These are phyloP conservation scores for Cremastinae sp. DNA, from an alignment of 2,888 invertebrate species.

Conservation along the genomic window DNA sequence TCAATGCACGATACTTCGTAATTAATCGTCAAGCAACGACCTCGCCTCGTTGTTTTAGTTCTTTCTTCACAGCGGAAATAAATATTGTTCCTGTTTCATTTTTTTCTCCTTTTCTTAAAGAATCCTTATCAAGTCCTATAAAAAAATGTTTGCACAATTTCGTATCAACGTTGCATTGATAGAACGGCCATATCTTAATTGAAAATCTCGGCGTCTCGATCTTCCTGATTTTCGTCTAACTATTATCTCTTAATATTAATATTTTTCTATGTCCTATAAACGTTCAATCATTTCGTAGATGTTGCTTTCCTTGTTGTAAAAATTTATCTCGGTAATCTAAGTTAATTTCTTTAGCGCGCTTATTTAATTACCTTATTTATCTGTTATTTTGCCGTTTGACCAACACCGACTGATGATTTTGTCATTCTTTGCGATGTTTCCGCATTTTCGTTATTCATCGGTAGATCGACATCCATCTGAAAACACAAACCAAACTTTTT, in stretches of 20 bases:
- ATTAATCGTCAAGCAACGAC: background rate
- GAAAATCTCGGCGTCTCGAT: slow-evolving; percentile 50
- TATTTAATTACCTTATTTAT: slow-evolving; percentile 63
- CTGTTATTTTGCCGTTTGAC: slow-evolving; percentile 78
- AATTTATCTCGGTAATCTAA: slow-evolving; percentile 53
- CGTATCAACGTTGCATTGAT: slow-evolving; percentile 33
- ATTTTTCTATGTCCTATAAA: slow-evolving; percentile 54
- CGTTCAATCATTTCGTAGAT: slow-evolving; percentile 39
- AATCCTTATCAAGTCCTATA: slow-evolving; percentile 27
- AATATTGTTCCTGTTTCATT: background rate
- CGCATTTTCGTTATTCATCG: slow-evolving; percentile 72
- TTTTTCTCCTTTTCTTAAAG: background rate
- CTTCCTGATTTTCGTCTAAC: slow-evolving; percentile 40
- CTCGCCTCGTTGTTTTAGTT: slow-evolving; percentile 7
- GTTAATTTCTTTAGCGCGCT: slow-evolving; percentile 45
- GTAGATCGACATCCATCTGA: slow-evolving; percentile 78
- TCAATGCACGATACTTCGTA: slow-evolving; percentile 9
- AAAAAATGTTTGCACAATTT: slow-evolving; percentile 45
- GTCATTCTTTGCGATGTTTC: slow-evolving; percentile 77
- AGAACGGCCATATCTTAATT: slow-evolving; percentile 24
- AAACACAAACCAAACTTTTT: slow-evolving; percentile 52
- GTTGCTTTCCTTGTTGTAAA: slow-evolving; percentile 43
- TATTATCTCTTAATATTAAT: slow-evolving; percentile 47
- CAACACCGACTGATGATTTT: slow-evolving; percentile 71
- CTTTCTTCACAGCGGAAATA: slow-evolving; percentile 10